Evolutionary conservation across 1,140 invertebrate genomes (phyloP).

Genomic region (Drepana arcuata): DNA sequence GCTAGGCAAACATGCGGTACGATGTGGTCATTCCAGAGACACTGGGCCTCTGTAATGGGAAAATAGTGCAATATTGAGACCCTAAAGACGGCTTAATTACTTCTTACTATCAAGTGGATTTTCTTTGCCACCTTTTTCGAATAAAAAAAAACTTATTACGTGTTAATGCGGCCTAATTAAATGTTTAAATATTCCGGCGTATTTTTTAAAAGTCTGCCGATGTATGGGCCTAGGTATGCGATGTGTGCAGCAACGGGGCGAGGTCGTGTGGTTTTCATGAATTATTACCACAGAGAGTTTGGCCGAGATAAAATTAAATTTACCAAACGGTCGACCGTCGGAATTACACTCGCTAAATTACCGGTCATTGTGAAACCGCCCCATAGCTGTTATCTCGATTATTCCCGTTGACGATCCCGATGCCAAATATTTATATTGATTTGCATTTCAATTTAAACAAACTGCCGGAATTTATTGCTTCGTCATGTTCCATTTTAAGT

Average conservation of each 20-base stretch:
- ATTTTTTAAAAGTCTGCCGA: conserved; percentile 12
- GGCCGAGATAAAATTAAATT: conserved; percentile 54
- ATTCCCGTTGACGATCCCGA: conserved; percentile 29
- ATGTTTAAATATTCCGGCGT: background rate
- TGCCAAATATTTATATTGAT: conserved; percentile 40
- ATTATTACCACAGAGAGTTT: conserved; percentile 32
- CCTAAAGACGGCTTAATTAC: conserved; percentile 1
- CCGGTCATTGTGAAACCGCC: conserved; percentile 37
- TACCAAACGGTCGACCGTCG: conserved; percentile 23
- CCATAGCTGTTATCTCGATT: conserved; percentile 33
- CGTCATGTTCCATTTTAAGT: too few species aligned
- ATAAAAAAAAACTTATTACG: too few species aligned
- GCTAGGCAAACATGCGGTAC: too few species aligned
- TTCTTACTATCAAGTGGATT: background rate
- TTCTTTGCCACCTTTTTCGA: conserved; percentile 6
- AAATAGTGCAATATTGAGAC: conserved; percentile 6
- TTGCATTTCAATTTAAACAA: conserved; percentile 21
- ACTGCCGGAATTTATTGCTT: too few species aligned
- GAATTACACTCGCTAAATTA: conserved; percentile 46
- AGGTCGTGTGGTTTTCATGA: conserved; percentile 27
- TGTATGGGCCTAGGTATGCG: background rate
- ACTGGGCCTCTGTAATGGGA: too few species aligned
- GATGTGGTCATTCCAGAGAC: too few species aligned
- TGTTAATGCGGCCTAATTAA: background rate
- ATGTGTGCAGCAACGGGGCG: conserved; percentile 8